Base-by-base conservation (phyloP, 2,113 vertebrate genomes). In the Elaphurus davidianus region DNA sequence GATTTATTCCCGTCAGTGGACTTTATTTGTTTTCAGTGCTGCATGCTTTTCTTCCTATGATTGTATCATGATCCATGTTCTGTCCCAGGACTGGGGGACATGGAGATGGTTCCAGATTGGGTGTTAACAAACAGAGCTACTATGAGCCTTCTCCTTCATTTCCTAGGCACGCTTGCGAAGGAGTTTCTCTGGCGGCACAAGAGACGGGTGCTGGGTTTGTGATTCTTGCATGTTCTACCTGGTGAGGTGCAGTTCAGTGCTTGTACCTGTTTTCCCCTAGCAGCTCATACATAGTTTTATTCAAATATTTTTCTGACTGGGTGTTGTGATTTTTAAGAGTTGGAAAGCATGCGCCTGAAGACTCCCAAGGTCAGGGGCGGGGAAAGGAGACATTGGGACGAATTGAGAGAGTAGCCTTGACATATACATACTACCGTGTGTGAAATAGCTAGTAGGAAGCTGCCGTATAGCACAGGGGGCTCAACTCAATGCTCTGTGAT, bases 1-100 rank as follows among this genome's bases (percentile, higher is more conserved):
- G 60, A 79, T n/a, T 33, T 16, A 7, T 55, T 45, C 45, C 33
- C 5, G 0, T 27, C 0, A 21, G 2, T 45, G 50, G 13, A 40
- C 16, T 15, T 43, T 6, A 55, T 40, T 54, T 36, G 6, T 91
- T 54, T 45, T 84, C 59, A 54, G 45, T 0, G 4, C 19, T 23
- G 23, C 0, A 0, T 30, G 10, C 19, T 30, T 36, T n/a, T 67
- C 81, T 92, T 74, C 28, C 62, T 30, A 5, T 27, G 10, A 40
- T 9, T 76, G 9, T 1, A 8, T 33, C 36, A 43, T 7, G 28
- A 50, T 54, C 11, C 67, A 0, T 1, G 60, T 10, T 36, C 5
- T 0, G 1, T 16, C 33, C 45, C 5, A 2, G 23, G 47, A 67
- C 19, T 15, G 5, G 17, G 9, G 43, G 43, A n/a, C 8, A 0